These are phyloP conservation scores for Drosophila murphyi DNA, from an alignment of 1,140 invertebrate genomes.

Conservation along the genomic window DNA sequence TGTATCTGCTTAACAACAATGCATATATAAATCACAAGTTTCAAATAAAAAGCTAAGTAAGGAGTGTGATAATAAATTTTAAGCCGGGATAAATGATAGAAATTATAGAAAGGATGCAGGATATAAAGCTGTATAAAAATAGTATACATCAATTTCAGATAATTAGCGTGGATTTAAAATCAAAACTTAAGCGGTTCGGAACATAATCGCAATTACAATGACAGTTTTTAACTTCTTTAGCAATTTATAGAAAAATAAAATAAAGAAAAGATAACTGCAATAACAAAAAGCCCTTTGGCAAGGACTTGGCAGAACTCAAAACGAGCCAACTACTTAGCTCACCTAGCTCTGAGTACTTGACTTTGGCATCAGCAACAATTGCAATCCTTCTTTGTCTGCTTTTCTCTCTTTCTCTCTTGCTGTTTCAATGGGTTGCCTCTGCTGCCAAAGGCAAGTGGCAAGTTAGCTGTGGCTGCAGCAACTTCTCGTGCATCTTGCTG, in stretches of 20 bases:
- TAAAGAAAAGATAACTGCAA: background rate
- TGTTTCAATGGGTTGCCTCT: slow-evolving; percentile 30
- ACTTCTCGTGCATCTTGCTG: background rate
- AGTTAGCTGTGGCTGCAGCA: slow-evolving; percentile 8
- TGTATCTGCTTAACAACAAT: too few species aligned
- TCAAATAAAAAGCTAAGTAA: too few species aligned
- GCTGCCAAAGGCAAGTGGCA: slow-evolving; percentile 54
- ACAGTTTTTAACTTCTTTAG: slow-evolving; percentile 11
- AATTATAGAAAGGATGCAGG: too few species aligned
- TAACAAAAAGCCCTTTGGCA: slow-evolving; percentile 14
- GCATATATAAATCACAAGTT: too few species aligned
- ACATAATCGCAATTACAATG: slow-evolving; percentile 5
- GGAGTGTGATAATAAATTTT: too few species aligned
- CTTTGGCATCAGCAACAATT: slow-evolving; percentile 65
- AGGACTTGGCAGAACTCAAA: slow-evolving; percentile 6
- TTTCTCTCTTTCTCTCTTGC: background rate
- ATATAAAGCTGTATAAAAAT: background rate
- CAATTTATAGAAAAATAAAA: slow-evolving; percentile 2
- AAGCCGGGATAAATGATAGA: too few species aligned
- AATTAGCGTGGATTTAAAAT: background rate
- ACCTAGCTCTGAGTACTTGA: slow-evolving; percentile 47
- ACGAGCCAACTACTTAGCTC: slow-evolving; percentile 1
- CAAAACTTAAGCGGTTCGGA: background rate
- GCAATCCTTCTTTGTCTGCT: slow-evolving; percentile 36
- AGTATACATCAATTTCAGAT: too few species aligned